Conservation (phyloP, 2,797 vertebrate species). For the Dallia pectoralis region DNA sequence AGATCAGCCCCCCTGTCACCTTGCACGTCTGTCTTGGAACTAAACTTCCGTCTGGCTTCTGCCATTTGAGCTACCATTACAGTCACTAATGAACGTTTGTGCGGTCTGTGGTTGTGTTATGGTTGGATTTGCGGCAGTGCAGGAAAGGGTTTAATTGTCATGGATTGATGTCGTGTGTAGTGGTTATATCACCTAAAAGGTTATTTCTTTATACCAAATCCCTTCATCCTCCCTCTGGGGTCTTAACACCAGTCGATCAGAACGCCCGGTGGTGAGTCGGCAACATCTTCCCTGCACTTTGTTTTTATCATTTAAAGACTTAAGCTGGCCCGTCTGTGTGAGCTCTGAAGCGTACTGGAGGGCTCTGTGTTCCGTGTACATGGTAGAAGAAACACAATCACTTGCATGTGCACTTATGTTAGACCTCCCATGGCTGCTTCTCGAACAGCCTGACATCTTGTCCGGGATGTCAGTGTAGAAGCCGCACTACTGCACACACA, state of each 20-base stretch:
- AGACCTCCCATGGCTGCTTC: slow-evolving; percentile 5
- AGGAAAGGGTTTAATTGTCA: background rate
- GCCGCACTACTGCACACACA: slow-evolving; percentile 18
- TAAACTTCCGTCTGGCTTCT: background rate
- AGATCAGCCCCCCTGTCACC: background rate
- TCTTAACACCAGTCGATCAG: slow-evolving; percentile 15
- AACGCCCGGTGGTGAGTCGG: slow-evolving; percentile 10
- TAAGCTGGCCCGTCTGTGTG: background rate
- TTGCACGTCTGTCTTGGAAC: background rate
- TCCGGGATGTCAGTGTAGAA: slow-evolving; percentile 26
- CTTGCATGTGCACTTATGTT: slow-evolving; percentile 39
- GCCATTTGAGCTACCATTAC: slow-evolving; percentile 2
- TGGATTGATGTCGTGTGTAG: background rate
- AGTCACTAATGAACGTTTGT: background rate
- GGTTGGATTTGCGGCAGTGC: slow-evolving; percentile 13
- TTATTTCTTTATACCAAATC: background rate
- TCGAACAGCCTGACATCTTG: slow-evolving; percentile 36
- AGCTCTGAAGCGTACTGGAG: background rate
- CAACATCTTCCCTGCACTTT: slow-evolving; percentile 38
- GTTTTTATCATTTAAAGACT: slow-evolving; percentile 36
- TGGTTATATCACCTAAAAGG: background rate
- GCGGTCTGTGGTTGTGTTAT: background rate
- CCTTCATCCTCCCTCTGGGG: background rate
- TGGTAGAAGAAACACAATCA: background rate
- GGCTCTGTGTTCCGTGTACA: slow-evolving; percentile 1